Base-by-base conservation (phyloP, 1,140 invertebrate species). In the Mamestra configurata region DNA sequence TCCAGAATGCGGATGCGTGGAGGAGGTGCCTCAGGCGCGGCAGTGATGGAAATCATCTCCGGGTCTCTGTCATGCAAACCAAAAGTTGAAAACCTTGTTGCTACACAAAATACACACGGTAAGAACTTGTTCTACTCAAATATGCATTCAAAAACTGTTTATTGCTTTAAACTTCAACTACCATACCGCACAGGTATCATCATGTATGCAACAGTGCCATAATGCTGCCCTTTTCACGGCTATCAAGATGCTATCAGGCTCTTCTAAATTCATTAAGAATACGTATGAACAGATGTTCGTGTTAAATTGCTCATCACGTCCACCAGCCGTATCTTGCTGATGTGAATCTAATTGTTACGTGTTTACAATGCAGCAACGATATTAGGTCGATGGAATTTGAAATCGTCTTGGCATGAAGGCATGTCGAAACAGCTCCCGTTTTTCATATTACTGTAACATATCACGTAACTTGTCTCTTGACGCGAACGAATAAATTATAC, bases 21-120 rank as follows among this genome's bases (percentile, higher is more conserved):
- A 84, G 98, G 97, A 55, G 98, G 98, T 6, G 98, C 98, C 94
- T 99, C 98, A 2, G 98, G 98, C 15, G 98, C 98, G 13, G 98
- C 98, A 31, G 98, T 99, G 87, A 99, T 99, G 89, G 98, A 98
- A 88, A 99, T 98, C 97, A 98, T 98, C 91, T 98, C 98, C 53
- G 98, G 98, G 95, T 98, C 98, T 92, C 98, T 97, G 95, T 79
- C 88, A 73, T 72, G 43, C 18, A 55, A 77, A 66, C 5, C 7
- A 66, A 64, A 37, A 40, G 35, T 66, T 66, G 1, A 57, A 37
- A n/a, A 66, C 10, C 15, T 22, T 10, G 4, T 18, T n/a, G 15
- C 27, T 27, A 27, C 55, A 51, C 1, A 11, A 20, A 20, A 10
- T 20, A 40, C 7, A 18, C 15, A 8, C n/a, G 8, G 15, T 37